Percentiles rank a stretch among this genome's conserved stretches.
Evolutionary conservation across 2,113 vertebrate species (phyloP).

Genomic region (Malaclemys terrapin): DNA sequence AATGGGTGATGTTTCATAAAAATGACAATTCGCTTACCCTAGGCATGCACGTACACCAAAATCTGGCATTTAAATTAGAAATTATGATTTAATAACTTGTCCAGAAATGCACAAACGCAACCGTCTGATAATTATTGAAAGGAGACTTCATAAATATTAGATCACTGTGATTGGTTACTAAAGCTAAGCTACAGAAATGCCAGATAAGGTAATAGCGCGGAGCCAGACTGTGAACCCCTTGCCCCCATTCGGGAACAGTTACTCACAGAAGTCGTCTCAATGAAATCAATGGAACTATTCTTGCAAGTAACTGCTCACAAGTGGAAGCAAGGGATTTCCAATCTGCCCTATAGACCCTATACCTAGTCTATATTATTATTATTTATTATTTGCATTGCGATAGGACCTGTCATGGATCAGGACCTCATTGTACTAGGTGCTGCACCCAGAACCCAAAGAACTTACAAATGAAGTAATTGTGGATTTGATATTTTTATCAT

Average conservation of each 20-base stretch:
- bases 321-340: background rate
- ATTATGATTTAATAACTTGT: constrained; percentile 78
- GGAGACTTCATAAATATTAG: constrained; percentile 39
- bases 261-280: background rate
- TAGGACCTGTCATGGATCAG: background rate
- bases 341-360: background rate
- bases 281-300: background rate
- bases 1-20: constrained; percentile 76
- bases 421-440: background rate
- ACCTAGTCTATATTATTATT: background rate
- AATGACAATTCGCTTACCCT: constrained; percentile 77
- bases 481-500: background rate
- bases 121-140: constrained; percentile 66
- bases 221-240: too few species aligned
- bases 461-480: background rate
- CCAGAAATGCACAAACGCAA: constrained; percentile 63
- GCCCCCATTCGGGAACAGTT: background rate
- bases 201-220: rapidly evolving
- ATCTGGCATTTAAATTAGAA: constrained; percentile 78
- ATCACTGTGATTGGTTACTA: background rate
- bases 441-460: background rate
- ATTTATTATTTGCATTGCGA: background rate
- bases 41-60: constrained; percentile 67
- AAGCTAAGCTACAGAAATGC: rapidly evolving
- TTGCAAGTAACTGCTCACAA: background rate